Conservation (phyloP, 2,797 vertebrate genomes). For the Potorous gilbertii region DNA sequence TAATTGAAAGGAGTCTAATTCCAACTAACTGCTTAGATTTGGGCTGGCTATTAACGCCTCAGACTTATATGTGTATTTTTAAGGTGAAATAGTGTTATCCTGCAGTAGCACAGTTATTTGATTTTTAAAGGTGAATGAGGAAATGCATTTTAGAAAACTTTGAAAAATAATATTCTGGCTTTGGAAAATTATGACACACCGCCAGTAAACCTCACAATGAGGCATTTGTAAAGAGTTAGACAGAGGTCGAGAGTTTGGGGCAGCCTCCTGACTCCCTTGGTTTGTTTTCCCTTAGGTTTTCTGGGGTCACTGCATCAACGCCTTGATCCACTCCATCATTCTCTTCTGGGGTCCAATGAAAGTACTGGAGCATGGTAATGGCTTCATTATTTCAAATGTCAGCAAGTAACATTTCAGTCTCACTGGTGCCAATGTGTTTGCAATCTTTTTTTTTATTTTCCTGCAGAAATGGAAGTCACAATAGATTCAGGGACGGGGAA, state of each 20-base stretch:
- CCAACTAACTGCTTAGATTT: neutral
- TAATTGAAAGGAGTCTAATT: neutral
- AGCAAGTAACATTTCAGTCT: conserved; percentile 63
- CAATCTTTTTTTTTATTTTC: neutral
- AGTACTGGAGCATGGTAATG: conserved; percentile 95
- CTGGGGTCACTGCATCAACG: conserved; percentile 99
- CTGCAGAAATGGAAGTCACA: conserved; percentile 53
- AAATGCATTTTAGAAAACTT: conserved; percentile 71
- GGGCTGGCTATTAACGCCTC: neutral
- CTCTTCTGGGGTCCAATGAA: conserved; percentile 99
- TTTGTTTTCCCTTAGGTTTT: conserved; percentile 93
- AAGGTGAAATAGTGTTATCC: conserved; percentile 56
- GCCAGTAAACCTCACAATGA: conserved; percentile 70
- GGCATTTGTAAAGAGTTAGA: conserved; percentile 70
- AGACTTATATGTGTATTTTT: neutral
- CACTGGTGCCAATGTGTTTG: conserved; percentile 59
- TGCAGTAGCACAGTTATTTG: conserved; percentile 56
- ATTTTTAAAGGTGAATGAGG: conserved; percentile 56
- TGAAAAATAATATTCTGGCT: conserved; percentile 61
- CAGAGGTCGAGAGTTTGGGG: conserved; percentile 79
- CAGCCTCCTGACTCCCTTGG: conserved; percentile 82
- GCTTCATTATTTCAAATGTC: conserved; percentile 72
- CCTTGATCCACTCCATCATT: conserved; percentile 98
- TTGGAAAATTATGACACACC: conserved; percentile 54
- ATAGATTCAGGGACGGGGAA: conserved; percentile 67